Evolutionary conservation across 2,888 invertebrate species (phyloP).

Genomic region (Lypha dubia): DNA sequence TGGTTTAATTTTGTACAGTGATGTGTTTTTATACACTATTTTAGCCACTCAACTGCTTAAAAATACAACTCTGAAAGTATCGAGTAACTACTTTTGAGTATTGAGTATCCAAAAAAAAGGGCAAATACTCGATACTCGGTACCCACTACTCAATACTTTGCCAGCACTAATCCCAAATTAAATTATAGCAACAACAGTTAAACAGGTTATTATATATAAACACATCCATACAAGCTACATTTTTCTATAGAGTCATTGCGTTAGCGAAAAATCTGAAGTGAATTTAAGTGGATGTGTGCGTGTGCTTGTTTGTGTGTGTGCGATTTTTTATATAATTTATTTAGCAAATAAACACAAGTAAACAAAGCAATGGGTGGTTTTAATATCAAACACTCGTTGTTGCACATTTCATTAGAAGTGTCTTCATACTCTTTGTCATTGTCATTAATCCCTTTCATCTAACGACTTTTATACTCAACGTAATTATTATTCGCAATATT

Average conservation of each 20-base stretch:
- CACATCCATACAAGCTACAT: too few relatives aligned
- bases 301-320: conserved; percentile 7
- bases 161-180: too few relatives aligned
- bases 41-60: too few relatives aligned
- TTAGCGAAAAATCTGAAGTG: not conserved
- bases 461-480: conserved; percentile 31
- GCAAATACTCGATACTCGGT: too few relatives aligned
- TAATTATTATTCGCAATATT: conserved; percentile 13
- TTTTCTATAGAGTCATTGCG: conserved; percentile 3
- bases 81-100: too few relatives aligned
- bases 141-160: too few relatives aligned
- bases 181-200: not conserved
- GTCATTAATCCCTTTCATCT: conserved; percentile 21
- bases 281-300: not conserved
- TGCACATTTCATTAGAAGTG: not conserved
- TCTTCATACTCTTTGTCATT: conserved; percentile 9
- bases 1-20: too few relatives aligned
- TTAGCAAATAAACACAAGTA: conserved; percentile 21
- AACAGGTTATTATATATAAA: not conserved
- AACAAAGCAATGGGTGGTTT: conserved; percentile 50
- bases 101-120: too few relatives aligned
- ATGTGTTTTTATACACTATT: too few relatives aligned
- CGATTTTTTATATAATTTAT: conserved; percentile 16
- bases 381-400: not conserved
- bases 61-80: too few relatives aligned